phyloP scores from a whole-genome alignment of 2,113 vertebrate genomes.

The Podarcis cretensis region DNA sequence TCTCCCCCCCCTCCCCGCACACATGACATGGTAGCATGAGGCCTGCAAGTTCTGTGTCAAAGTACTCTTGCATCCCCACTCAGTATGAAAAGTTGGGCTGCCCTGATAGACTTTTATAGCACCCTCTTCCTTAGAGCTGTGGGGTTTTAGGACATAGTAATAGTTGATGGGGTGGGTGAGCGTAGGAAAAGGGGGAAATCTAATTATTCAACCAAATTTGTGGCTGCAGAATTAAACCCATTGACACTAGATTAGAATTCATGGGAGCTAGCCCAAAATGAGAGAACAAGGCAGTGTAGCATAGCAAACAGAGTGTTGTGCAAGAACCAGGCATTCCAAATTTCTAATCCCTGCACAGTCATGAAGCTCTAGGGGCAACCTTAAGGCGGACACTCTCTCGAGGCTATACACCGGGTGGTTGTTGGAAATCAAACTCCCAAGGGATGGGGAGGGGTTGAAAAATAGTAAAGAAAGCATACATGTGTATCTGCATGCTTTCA shows the following conservation, averaged over 20 bases:
- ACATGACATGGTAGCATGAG: no score
- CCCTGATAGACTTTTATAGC: not conserved
- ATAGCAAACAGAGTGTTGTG: no score
- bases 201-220: not conserved
- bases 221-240: not conserved
- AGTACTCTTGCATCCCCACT: not conserved
- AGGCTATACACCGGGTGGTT: not conserved
- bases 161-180: not conserved
- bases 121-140: not conserved
- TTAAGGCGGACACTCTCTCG: not conserved
- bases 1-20: no score
- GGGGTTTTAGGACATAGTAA: not conserved
- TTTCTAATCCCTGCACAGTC: not conserved
- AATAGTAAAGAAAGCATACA: not conserved
- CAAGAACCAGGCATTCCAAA: not conserved
- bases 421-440: not conserved
- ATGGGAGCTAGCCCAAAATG: no score
- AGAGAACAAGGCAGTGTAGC: not conserved
- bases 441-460: not conserved
- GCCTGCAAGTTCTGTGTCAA: no score
- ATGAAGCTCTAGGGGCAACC: not conserved
- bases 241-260: not conserved
- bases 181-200: not conserved
- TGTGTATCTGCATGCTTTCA: not conserved
- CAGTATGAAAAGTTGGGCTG: no score